These are phyloP conservation scores for Luffia ferchaultella DNA, from an alignment of 2,888 invertebrate species.

Conservation along the genomic window DNA sequence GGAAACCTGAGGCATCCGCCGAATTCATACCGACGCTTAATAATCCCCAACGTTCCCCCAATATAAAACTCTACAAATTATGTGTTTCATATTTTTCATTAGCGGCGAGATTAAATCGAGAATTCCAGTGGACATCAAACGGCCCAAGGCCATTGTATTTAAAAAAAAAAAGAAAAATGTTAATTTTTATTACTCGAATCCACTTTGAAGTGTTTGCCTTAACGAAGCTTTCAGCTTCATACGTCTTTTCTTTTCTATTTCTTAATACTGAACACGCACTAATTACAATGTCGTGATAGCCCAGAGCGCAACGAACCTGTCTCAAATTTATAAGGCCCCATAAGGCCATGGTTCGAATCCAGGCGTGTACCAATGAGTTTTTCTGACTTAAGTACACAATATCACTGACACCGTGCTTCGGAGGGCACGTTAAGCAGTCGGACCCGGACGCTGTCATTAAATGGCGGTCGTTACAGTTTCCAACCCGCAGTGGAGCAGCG, in stretches of 20 bases:
- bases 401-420: no score
- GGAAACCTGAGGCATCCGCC: slow-evolving; percentile 1
- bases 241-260: slow-evolving; percentile 8
- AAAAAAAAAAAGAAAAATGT: slow-evolving; percentile 42
- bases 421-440: no score
- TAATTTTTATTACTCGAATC: slow-evolving; percentile 53
- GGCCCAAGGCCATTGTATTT: slow-evolving; percentile 50
- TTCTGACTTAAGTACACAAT: no score
- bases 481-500: no score
- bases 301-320: no score
- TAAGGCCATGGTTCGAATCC: no score
- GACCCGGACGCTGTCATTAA: no score
- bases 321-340: no score
- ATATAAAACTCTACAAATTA: slow-evolving; percentile 7
- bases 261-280: neutral
- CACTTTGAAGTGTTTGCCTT: slow-evolving; percentile 31
- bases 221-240: slow-evolving; percentile 19
- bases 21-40: slow-evolving; percentile 4
- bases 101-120: slow-evolving; percentile 54
- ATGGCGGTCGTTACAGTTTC: no score
- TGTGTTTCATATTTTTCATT: slow-evolving; percentile 28
- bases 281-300: no score
- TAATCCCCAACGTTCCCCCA: slow-evolving; percentile 3
- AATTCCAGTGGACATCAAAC: slow-evolving; percentile 53
- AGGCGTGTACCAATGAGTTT: no score